Conservation (phyloP, 2,888 invertebrate genomes). For the Ctena decussata region DNA sequence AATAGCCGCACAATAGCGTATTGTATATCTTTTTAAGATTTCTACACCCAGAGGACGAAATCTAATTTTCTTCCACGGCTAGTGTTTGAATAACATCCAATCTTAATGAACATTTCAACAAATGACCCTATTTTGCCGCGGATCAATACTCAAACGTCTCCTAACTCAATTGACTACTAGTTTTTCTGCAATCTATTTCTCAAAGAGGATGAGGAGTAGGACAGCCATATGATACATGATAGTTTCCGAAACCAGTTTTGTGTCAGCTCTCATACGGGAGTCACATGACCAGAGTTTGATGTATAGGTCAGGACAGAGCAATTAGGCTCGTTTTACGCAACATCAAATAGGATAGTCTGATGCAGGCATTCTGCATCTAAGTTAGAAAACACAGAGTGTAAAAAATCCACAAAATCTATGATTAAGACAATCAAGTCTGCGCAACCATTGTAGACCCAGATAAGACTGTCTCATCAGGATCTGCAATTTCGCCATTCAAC, state of each 20-base stretch:
- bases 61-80: slow-evolving; percentile 2
- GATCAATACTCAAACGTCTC: slow-evolving; percentile 5
- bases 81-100: slow-evolving; percentile 6
- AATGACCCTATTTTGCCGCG: slow-evolving; percentile 4
- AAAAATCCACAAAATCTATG: no score
- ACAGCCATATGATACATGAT: not conserved
- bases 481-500: no score
- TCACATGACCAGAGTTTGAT: not conserved
- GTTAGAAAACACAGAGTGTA: no score
- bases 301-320: not conserved
- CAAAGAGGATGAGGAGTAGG: not conserved
- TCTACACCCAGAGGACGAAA: slow-evolving; percentile 4
- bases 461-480: no score
- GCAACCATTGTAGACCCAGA: no score
- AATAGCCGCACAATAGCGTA: not conserved
- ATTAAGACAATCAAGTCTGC: no score
- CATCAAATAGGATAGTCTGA: no score
- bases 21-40: not conserved
- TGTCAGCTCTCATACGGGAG: not conserved
- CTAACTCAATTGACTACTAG: slow-evolving; percentile 8
- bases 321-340: not conserved
- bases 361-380: no score
- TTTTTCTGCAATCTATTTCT: slow-evolving; percentile 12
- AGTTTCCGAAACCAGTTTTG: not conserved
- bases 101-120: slow-evolving; percentile 17